Conservation (phyloP, 2,888 invertebrate species). For the Tupiocoris notatus region DNA sequence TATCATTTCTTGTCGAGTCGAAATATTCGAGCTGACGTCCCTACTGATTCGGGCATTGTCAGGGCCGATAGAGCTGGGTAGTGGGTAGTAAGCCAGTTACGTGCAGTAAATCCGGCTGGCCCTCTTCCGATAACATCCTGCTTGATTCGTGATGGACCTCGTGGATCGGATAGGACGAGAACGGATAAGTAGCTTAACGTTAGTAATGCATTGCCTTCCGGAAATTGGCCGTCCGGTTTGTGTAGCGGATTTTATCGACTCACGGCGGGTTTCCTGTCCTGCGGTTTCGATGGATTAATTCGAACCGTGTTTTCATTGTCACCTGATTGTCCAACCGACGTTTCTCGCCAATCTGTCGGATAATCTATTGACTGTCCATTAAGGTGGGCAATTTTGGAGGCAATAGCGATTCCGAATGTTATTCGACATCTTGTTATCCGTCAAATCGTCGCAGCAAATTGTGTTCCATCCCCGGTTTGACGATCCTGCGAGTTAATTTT, state of each 20-base stretch:
- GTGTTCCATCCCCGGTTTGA: too few species aligned
- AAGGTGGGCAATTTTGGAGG: too few species aligned
- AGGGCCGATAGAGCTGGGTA: too few species aligned
- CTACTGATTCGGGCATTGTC: too few species aligned
- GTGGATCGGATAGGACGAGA: background rate
- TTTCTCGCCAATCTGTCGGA: background rate
- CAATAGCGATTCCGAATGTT: too few species aligned
- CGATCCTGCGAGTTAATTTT: too few species aligned
- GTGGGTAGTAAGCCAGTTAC: too few species aligned
- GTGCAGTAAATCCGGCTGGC: too few species aligned
- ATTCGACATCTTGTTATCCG: too few species aligned
- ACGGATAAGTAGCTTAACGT: slow-evolving; percentile 32
- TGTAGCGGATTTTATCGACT: slow-evolving; percentile 12
- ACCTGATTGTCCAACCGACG: background rate
- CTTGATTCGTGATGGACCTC: slow-evolving; percentile 10
- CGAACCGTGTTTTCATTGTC: background rate
- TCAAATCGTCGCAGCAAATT: too few species aligned
- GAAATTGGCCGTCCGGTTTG: slow-evolving; percentile 12
- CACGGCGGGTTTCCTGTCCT: background rate
- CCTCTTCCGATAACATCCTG: slow-evolving; percentile 19
- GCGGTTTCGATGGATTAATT: background rate
- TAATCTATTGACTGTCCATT: background rate
- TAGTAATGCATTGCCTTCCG: slow-evolving; percentile 29
- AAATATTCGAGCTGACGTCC: too few species aligned
- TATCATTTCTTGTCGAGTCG: too few species aligned